Evolutionary conservation across 2,113 vertebrate genomes (phyloP).

Genomic region (Lagopus muta): DNA sequence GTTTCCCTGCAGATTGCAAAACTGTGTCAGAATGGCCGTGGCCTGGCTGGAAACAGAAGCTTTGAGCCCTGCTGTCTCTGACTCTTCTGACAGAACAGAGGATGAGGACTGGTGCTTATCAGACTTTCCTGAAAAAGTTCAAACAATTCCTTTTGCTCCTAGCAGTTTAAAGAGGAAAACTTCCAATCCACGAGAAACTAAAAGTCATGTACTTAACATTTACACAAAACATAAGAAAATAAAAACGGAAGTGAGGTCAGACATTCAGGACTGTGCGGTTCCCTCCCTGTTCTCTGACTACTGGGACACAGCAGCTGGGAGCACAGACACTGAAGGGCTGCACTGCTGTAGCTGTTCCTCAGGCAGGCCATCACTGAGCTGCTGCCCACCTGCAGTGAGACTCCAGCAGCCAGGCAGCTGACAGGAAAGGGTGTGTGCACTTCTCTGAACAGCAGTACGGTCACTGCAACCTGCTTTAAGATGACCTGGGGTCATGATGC

Average conservation of each 20-base stretch:
- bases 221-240: not conserved
- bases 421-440: not conserved
- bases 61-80: not conserved
- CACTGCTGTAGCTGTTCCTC: not conserved
- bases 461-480: not conserved
- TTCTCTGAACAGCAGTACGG: not conserved
- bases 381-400: not conserved
- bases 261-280: not conserved
- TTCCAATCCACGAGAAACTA: not conserved
- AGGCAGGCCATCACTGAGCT: not conserved
- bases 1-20: not conserved
- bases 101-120: not conserved
- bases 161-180: not conserved
- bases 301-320: not conserved
- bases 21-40: not conserved
- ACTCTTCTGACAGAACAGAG: not conserved
- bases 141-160: not conserved
- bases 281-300: not conserved
- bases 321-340: not conserved
- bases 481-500: not conserved
- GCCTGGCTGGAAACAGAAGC: not conserved
- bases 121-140: not conserved
- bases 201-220: not conserved
- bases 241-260: not conserved
- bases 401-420: not conserved